These are phyloP conservation scores for Pinna nobilis DNA, from an alignment of 1,140 invertebrate species.

Conservation along the genomic window DNA sequence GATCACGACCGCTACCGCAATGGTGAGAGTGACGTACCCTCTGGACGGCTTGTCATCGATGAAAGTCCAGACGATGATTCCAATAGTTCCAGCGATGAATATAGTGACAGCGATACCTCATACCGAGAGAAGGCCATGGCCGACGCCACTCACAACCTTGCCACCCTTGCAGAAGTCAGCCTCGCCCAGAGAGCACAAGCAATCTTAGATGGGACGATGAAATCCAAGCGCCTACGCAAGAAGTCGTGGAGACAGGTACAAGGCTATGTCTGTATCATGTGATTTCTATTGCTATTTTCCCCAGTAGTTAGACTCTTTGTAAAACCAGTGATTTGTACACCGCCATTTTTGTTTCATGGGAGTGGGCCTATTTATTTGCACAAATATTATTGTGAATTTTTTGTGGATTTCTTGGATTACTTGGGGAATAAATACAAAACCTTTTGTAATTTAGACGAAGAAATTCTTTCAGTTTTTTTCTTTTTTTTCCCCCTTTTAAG, in stretches of 20 bases:
- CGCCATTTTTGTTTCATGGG: too few relatives aligned
- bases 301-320: conserved; percentile 14
- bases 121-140: conserved; percentile 32
- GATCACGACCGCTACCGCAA: conserved; percentile 25
- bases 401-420: too few relatives aligned
- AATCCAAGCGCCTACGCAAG: conserved; percentile 62
- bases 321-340: too few relatives aligned
- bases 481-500: too few relatives aligned
- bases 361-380: conserved; percentile 6
- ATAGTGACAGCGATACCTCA: conserved; percentile 11
- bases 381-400: conserved; percentile 3
- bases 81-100: conserved; percentile 15
- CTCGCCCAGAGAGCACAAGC: conserved; percentile 50
- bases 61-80: conserved; percentile 36
- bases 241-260: conserved; percentile 72
- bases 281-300: conserved; percentile 53
- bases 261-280: conserved; percentile 61
- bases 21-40: conserved; percentile 20
- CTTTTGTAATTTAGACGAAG: too few relatives aligned
- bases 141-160: conserved; percentile 57
- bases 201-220: conserved; percentile 29
- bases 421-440: too few relatives aligned
- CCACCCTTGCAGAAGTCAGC: conserved; percentile 63
- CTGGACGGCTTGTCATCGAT: conserved; percentile 52
- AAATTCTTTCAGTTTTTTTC: too few relatives aligned